Percentiles rank a stretch among this genome's conserved stretches.
phyloP scores from a whole-genome alignment of 2,797 vertebrate species.

The Rhincodon typus region DNA sequence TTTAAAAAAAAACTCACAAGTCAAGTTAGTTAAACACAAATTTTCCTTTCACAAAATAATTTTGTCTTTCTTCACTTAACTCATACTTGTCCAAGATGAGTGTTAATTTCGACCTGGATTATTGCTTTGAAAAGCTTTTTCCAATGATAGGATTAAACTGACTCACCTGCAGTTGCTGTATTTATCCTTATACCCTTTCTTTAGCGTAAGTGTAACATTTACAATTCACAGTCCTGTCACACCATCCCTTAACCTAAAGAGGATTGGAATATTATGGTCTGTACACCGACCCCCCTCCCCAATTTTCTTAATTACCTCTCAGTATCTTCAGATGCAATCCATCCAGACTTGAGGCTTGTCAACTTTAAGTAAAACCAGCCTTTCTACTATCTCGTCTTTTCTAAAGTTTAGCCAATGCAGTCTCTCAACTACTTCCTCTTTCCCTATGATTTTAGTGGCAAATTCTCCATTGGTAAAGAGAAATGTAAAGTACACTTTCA shows the following conservation, averaged over 20 bases:
- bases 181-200: not conserved
- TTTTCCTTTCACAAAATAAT: not conserved
- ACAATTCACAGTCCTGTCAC: not conserved
- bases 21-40: not conserved
- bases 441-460: too few relatives aligned
- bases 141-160: not conserved
- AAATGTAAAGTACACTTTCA: too few relatives aligned
- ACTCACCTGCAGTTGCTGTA: not conserved
- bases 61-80: not conserved
- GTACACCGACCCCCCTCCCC: not conserved
- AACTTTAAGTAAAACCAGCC: not conserved
- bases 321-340: not conserved
- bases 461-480: too few relatives aligned
- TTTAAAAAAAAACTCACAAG: not conserved
- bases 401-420: too few relatives aligned
- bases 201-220: not conserved
- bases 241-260: not conserved
- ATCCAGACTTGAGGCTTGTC: not conserved
- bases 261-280: not conserved
- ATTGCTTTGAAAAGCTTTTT: not conserved
- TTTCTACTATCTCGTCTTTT: not conserved
- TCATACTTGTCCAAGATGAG: not conserved
- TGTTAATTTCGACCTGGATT: not conserved
- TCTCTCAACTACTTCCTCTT: too few relatives aligned
- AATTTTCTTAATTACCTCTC: not conserved